Conservation (phyloP, 2,113 vertebrate species). For the Macroglossus sobrinus region DNA sequence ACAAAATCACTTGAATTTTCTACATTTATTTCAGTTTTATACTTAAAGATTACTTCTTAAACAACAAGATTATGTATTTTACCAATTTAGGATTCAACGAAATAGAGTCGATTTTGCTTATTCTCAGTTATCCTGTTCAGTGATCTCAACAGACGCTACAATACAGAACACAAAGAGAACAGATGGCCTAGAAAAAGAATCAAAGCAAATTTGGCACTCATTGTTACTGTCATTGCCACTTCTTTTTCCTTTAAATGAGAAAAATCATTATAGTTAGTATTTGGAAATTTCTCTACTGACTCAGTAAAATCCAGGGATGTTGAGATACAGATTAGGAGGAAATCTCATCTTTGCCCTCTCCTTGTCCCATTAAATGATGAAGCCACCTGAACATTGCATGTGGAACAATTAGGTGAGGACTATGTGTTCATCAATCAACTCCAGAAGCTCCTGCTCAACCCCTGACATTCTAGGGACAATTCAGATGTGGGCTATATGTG, state of each 20-base stretch:
- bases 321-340: not conserved
- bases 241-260: not conserved
- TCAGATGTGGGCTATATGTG: not conserved
- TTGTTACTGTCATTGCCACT: not conserved
- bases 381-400: no score
- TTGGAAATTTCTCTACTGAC: not conserved
- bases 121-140: not conserved
- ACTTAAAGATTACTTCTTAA: not conserved
- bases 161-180: not conserved
- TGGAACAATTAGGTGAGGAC: not conserved
- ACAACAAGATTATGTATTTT: not conserved
- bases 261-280: not conserved
- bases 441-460: not conserved
- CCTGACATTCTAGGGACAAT: not conserved
- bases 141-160: not conserved
- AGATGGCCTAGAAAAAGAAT: slow-evolving; percentile 15
- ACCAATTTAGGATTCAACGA: not conserved
- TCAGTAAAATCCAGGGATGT: not conserved
- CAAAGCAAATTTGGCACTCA: not conserved
- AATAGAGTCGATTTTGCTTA: not conserved
- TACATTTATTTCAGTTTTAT: not conserved
- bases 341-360: not conserved
- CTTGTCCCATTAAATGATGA: not conserved
- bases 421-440: not conserved
- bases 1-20: not conserved